These are phyloP conservation scores for Neoscelio sp. DNA, from an alignment of 2,888 invertebrate genomes.

Conservation along the genomic window DNA sequence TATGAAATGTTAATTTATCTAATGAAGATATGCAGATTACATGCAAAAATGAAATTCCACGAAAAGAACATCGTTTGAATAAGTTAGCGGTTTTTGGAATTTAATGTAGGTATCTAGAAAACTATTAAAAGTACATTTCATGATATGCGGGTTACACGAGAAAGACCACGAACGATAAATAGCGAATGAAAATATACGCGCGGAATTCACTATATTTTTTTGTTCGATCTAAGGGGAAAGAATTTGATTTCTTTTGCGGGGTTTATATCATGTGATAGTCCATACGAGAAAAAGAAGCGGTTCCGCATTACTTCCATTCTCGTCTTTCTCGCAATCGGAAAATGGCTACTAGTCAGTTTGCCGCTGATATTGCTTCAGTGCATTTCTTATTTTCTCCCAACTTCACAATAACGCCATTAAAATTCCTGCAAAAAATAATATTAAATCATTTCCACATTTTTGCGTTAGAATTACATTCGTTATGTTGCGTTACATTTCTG, in stretches of 20 bases:
- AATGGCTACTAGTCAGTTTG: conserved; percentile 43
- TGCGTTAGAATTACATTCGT: too few species aligned
- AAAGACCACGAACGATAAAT: conserved; percentile 41
- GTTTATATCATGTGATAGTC: conserved; percentile 12
- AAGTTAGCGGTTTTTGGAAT: neutral
- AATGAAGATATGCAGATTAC: too few species aligned
- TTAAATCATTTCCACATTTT: neutral
- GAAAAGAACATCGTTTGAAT: conserved; percentile 2
- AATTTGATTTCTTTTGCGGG: conserved; percentile 39
- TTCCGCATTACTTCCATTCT: conserved; percentile 12
- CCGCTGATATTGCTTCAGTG: conserved; percentile 25
- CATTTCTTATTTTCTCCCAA: conserved; percentile 12
- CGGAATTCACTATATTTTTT: conserved; percentile 46
- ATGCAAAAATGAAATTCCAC: conserved; percentile 15
- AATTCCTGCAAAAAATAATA: conserved; percentile 6
- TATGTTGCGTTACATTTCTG: too few species aligned
- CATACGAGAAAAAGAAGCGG: conserved; percentile 18
- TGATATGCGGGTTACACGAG: conserved; percentile 14
- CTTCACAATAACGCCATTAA: conserved; percentile 1
- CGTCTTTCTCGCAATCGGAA: conserved; percentile 23
- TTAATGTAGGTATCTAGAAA: conserved; percentile 11
- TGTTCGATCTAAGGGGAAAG: conserved; percentile 46
- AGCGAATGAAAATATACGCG: conserved; percentile 32
- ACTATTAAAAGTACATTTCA: conserved; percentile 45
- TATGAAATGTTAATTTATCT: too few species aligned